Percentiles rank a stretch among this genome's conserved stretches.
Conservation (phyloP, 2,888 invertebrate species). For the Aproaerema taeniolella region DNA sequence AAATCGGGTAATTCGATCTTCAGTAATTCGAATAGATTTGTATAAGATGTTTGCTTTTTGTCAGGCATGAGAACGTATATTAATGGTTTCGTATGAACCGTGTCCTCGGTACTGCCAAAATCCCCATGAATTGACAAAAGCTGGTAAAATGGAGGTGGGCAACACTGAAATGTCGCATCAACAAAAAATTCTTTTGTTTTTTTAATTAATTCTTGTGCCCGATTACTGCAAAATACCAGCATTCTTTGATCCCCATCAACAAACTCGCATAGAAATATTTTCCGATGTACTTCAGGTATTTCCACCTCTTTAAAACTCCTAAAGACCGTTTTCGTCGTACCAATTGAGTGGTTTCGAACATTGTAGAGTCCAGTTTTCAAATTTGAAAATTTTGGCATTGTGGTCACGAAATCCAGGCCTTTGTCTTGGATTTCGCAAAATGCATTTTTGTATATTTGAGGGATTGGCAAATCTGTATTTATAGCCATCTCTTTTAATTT, state of each 20-base stretch:
- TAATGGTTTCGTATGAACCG: not conserved
- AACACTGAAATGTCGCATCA: not conserved
- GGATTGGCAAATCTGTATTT: no score
- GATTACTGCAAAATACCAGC: not conserved
- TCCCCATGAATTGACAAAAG: not conserved
- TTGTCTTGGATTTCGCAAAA: no score
- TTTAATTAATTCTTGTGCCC: not conserved
- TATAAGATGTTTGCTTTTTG: not conserved
- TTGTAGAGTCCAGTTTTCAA: not conserved
- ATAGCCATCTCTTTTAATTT: no score
- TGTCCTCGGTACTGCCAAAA: not conserved
- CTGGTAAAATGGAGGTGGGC: not conserved
- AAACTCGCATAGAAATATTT: not conserved
- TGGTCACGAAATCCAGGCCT: no score
- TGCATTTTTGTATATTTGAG: no score
- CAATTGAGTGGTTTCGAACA: not conserved
- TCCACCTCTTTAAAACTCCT: not conserved
- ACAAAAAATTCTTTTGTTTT: not conserved
- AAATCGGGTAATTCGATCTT: not conserved
- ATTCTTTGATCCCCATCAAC: not conserved
- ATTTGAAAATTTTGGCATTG: not conserved
- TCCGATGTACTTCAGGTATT: not conserved
- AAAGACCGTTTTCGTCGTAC: not conserved
- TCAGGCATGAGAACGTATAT: not conserved
- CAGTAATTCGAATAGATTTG: not conserved